A percentile compares a stretch with the other conserved stretches of the same genome.
Evolutionary conservation across 2,797 vertebrate genomes (phyloP).

Genomic region (Chrysocyon brachyurus): DNA sequence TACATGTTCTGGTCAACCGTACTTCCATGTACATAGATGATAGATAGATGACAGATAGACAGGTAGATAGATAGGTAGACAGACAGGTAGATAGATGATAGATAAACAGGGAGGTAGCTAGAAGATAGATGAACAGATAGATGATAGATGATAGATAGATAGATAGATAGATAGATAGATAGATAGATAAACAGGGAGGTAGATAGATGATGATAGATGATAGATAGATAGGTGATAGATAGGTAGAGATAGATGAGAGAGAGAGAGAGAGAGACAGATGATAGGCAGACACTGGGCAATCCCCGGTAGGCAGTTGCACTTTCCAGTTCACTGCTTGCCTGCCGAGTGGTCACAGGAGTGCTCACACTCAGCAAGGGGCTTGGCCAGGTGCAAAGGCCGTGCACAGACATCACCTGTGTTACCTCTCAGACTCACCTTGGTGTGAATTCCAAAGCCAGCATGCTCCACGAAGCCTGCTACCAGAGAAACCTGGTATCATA

Average conservation of each 20-base stretch:
- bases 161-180: neutral
- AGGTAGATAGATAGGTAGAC: no score
- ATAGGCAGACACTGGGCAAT: neutral
- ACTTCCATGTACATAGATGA: neutral
- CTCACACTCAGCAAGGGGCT: neutral
- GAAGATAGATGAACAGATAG: neutral
- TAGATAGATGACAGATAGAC: neutral
- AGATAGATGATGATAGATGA: no score
- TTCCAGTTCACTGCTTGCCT: neutral
- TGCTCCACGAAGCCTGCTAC: neutral
- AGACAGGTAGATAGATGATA: neutral
- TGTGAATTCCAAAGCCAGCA: neutral
- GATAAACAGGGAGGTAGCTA: neutral
- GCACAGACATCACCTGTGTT: neutral
- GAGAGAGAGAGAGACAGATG: neutral
- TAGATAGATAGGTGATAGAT: neutral
- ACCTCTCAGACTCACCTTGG: neutral
- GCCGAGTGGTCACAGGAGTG: no score
- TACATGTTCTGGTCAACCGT: neutral
- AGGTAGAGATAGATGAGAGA: neutral
- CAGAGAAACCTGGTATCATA: no score
- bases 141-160: neutral
- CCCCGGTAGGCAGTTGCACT: neutral
- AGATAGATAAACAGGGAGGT: neutral
- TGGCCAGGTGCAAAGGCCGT: neutral